Conservation (phyloP, 2,888 invertebrate species). For the Leptinotarsa rubiginosa region DNA sequence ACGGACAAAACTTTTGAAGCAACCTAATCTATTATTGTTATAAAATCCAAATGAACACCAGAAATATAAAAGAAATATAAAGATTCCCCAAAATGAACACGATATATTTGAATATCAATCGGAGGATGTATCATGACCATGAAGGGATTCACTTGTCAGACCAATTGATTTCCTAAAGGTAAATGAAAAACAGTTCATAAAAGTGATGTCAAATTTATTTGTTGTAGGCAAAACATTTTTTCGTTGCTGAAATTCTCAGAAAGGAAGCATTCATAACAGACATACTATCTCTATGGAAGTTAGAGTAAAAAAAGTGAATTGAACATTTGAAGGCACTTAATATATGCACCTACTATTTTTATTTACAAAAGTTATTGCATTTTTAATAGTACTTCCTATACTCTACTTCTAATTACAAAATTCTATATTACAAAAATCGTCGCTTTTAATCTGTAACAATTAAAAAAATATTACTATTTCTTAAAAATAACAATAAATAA, state of each 20-base stretch:
- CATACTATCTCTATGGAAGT: conserved; percentile 20
- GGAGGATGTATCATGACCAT: no score
- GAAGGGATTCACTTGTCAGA: no score
- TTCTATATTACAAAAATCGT: conserved; percentile 44
- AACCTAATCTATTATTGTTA: no score
- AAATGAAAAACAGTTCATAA: conserved; percentile 5
- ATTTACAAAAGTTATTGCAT: conserved; percentile 42
- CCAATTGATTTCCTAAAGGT: background rate
- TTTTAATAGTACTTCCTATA: conserved; percentile 40
- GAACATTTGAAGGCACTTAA: conserved; percentile 45
- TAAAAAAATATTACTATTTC: conserved; percentile 49
- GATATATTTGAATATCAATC: no score
- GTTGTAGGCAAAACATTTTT: conserved; percentile 19
- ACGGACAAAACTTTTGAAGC: no score
- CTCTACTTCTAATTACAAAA: conserved; percentile 40
- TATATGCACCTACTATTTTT: conserved; percentile 42
- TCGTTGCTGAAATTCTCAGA: conserved; percentile 9
- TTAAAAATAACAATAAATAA: conserved; percentile 50
- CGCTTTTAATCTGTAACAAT: conserved; percentile 42
- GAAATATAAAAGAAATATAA: no score
- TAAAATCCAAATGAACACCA: no score
- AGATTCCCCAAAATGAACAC: no score
- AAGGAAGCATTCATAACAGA: conserved; percentile 18
- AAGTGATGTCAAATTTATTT: conserved; percentile 20
- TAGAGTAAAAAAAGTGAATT: conserved; percentile 33